These are phyloP conservation scores for Sebastiscus albofasciatus DNA, from an alignment of 2,797 vertebrate species.

Conservation along the genomic window DNA sequence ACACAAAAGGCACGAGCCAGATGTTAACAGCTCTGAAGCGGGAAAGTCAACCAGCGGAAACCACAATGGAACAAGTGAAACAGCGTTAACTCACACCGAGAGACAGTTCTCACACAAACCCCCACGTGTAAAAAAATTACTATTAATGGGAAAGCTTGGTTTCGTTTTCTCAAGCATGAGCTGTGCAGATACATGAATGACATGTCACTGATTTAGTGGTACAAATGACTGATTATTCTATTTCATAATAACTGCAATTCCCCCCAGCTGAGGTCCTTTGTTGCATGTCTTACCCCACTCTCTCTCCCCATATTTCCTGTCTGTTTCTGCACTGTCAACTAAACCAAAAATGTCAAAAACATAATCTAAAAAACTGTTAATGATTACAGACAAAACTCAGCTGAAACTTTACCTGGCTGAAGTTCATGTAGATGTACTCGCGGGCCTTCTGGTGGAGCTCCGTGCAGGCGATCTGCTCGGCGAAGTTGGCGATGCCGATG, in stretches of 20 bases:
- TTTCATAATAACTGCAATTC: not conserved
- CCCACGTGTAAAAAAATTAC: not conserved
- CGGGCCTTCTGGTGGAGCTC: slow-evolving; percentile 93
- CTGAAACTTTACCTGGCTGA: slow-evolving; percentile 87
- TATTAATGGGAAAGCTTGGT: not conserved
- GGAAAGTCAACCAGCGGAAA: slow-evolving; percentile 26
- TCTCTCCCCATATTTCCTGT: not conserved
- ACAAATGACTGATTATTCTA: not conserved
- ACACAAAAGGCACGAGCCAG: not conserved
- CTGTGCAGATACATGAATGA: not conserved
- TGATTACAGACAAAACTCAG: not conserved
- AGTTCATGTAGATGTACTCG: slow-evolving; percentile 97
- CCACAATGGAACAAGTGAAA: slow-evolving; percentile 41
- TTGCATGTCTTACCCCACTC: not conserved
- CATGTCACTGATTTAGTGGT: not conserved
- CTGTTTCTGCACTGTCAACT: not conserved
- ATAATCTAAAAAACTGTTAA: not conserved
- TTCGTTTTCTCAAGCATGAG: not conserved
- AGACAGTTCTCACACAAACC: not conserved
- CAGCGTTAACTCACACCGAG: not conserved
- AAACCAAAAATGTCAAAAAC: not conserved
- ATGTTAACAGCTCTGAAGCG: not conserved
- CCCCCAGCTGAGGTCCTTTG: not conserved
- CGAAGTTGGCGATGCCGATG: slow-evolving; percentile 95
- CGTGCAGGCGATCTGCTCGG: slow-evolving; percentile 91